Conservation (phyloP, 2,797 vertebrate species). For the Mormyrus hasselquistii region DNA sequence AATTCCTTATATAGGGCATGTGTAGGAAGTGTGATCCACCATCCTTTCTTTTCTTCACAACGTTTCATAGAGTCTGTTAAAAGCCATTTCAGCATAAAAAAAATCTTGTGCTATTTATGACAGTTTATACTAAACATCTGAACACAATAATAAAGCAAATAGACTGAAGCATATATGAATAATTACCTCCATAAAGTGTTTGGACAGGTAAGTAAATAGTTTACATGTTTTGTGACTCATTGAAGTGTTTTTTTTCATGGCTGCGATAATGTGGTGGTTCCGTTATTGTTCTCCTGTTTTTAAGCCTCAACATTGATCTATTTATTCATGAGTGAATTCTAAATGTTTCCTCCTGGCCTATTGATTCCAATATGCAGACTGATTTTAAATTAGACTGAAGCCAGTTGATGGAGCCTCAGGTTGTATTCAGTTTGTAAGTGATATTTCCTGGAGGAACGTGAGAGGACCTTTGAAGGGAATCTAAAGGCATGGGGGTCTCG, state of each 20-base stretch:
- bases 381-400: neutral
- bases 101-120: neutral
- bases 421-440: neutral
- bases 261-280: neutral
- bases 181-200: neutral
- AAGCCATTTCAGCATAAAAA: neutral
- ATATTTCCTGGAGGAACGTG: neutral
- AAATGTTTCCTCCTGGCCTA: conserved; percentile 4
- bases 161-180: neutral
- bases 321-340: neutral
- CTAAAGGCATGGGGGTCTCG: neutral
- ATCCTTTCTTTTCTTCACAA: neutral
- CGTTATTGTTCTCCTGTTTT: neutral
- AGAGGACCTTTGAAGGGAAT: neutral
- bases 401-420: neutral
- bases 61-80: neutral
- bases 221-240: neutral
- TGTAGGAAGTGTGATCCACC: neutral
- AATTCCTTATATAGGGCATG: neutral
- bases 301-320: neutral
- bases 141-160: neutral
- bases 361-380: neutral
- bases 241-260: neutral
- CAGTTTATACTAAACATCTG: neutral
- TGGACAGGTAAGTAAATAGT: neutral